phyloP scores from a whole-genome alignment of 2,888 invertebrate genomes.

The Aporophyla nigra region DNA sequence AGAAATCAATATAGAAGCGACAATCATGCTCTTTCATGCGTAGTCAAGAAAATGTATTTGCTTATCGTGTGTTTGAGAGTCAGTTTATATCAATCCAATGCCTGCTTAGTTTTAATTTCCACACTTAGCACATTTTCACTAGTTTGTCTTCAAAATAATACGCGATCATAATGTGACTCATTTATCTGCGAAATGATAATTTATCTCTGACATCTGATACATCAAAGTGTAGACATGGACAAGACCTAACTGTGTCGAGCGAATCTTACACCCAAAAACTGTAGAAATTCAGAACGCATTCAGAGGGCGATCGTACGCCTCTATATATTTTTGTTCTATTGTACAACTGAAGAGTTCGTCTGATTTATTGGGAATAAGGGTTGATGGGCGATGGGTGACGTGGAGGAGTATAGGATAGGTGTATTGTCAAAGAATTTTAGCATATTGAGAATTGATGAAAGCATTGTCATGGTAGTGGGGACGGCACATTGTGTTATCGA shows the following conservation, averaged over 20 bases:
- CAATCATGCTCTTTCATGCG: neutral
- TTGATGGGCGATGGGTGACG: slow-evolving; percentile 29
- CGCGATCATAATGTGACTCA: too few relatives aligned
- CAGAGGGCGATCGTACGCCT: neutral
- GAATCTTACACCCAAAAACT: neutral
- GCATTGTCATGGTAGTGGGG: neutral
- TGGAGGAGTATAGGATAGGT: slow-evolving; percentile 18
- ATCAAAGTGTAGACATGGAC: too few relatives aligned
- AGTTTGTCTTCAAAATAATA: too few relatives aligned
- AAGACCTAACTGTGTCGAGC: neutral
- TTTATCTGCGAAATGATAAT: too few relatives aligned
- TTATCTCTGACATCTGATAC: too few relatives aligned
- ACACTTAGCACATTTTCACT: too few relatives aligned
- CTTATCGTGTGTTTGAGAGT: neutral
- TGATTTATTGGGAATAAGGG: slow-evolving; percentile 54
- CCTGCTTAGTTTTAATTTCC: too few relatives aligned
- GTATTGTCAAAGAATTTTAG: slow-evolving; percentile 52
- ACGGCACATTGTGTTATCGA: neutral
- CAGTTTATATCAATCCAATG: too few relatives aligned
- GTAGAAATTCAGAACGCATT: neutral
- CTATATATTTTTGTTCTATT: slow-evolving; percentile 25
- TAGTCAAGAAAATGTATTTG: neutral
- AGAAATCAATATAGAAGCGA: neutral
- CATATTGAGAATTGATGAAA: slow-evolving; percentile 30
- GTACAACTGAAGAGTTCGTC: slow-evolving; percentile 12